Evolutionary conservation across 2,113 vertebrate genomes (phyloP).

Genomic region (Chlamydotis undulata): DNA sequence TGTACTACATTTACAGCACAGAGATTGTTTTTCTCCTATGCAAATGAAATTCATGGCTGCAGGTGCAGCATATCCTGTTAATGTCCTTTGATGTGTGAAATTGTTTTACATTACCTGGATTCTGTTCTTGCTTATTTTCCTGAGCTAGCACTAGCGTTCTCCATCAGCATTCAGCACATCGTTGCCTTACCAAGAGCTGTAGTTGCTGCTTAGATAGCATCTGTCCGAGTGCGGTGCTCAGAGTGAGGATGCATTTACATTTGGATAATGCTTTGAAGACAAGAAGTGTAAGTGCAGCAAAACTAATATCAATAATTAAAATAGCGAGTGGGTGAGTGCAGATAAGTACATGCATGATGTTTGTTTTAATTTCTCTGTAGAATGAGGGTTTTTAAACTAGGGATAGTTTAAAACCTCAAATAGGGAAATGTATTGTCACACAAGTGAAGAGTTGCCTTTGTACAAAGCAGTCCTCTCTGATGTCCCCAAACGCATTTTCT

Average conservation of each 20-base stretch:
- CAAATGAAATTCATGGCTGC: not conserved
- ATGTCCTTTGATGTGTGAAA: not conserved
- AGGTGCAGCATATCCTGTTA: not conserved
- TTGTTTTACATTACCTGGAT: not conserved
- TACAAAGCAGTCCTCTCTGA: not conserved
- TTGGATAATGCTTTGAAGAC: not conserved
- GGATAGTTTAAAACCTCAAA: not conserved
- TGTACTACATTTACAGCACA: not conserved
- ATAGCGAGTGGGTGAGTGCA: not conserved
- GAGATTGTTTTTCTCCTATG: not conserved
- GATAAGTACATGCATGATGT: not conserved
- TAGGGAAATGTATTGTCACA: not conserved
- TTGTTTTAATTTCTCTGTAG: not conserved
- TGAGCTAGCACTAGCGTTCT: not conserved
- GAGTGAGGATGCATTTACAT: not conserved
- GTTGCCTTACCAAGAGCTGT: not conserved
- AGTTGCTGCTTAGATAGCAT: not conserved
- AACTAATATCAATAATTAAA: not conserved
- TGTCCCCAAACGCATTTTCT: not conserved
- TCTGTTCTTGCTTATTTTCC: not conserved
- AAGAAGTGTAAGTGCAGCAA: not conserved
- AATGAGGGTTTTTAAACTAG: rapidly evolving
- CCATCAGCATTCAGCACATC: not conserved
- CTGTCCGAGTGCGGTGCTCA: not conserved
- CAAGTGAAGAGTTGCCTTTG: not conserved